Evolutionary conservation across 2,113 vertebrate species (phyloP), one percentile per base, ranked within the genome.

Genomic region (Coptodon bakossiorum): DNA sequence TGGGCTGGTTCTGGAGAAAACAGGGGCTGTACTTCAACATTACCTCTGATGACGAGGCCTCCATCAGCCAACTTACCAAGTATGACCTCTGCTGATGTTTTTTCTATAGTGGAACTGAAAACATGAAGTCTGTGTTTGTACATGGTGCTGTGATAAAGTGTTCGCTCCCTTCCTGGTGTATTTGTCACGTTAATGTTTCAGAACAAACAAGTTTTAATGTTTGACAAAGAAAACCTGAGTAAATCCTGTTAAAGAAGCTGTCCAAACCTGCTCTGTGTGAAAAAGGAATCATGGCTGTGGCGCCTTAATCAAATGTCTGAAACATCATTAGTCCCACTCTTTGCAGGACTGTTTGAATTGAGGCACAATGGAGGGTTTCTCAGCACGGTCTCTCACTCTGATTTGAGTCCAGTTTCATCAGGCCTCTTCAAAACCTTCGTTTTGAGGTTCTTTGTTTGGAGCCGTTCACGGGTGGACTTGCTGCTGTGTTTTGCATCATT

Each of bases 31-130:
- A 97, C 84, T 97, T 96, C 80, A 45, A 96, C 57, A 93, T 96
- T 83, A 97, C 97, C 73, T 86, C 86, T 5, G 92, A 96, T 9
- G 96, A 97, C 6, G 96, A 97, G 92, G 91, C 95, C 11, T 96
- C 97, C 2, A 40, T 98, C 87, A 93, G 89, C 76, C 95, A 97
- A n/a, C 93, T 99, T 19, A 86, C 95, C 19, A 96, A 96, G 98
- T 99, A 98, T 66, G 97, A 45, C 16, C 2, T 3, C 7, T 61
- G 50, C 9, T 22, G 27, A n/a, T 6, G 63, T 38, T 71, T 31
- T n/a, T 63, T 59, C 48, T 22, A n/a, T 71, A 5, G 9, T 61
- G 10, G 52, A 1, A 4, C n/a, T 29, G 22, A 50, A 52, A 19
- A 24, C 13, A 19, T 53, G 4, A 45, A 16, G 56, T 40, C 2